These are phyloP conservation scores for Acanthosepion pharaonis DNA, from an alignment of 2,888 invertebrate species.

Conservation along the genomic window DNA sequence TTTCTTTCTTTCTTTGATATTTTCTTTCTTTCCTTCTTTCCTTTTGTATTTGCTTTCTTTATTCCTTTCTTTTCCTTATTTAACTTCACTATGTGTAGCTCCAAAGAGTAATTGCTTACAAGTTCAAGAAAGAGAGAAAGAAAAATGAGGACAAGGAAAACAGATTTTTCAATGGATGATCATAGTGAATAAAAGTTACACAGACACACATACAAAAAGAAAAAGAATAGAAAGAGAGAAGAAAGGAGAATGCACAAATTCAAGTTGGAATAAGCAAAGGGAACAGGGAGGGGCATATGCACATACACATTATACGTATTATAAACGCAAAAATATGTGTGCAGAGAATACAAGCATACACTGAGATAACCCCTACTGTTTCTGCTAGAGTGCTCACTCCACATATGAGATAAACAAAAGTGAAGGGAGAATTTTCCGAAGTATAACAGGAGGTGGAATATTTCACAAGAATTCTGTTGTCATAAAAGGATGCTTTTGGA, in stretches of 20 bases:
- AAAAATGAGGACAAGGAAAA: no score
- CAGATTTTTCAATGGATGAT: no score
- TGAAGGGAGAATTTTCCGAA: background rate
- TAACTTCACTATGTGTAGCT: no score
- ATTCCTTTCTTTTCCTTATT: no score
- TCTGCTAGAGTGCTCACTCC: background rate
- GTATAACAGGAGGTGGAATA: constrained; percentile 9
- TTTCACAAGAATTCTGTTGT: background rate
- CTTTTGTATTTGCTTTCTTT: no score
- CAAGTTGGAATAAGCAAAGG: background rate
- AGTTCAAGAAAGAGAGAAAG: no score
- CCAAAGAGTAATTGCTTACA: no score
- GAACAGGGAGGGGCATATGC: background rate
- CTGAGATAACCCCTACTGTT: background rate
- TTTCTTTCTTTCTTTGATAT: no score
- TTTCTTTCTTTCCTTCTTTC: no score
- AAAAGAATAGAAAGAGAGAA: background rate
- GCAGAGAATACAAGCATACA: background rate
- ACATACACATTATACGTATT: background rate
- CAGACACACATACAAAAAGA: no score
- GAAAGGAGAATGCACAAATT: background rate
- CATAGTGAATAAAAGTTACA: no score
- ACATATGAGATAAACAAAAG: background rate
- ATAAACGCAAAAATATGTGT: background rate
- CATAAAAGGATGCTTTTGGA: background rate